phyloP scores from a whole-genome alignment of 64 coral and sea anemone species.

The Pocillopora damicornis region DNA sequence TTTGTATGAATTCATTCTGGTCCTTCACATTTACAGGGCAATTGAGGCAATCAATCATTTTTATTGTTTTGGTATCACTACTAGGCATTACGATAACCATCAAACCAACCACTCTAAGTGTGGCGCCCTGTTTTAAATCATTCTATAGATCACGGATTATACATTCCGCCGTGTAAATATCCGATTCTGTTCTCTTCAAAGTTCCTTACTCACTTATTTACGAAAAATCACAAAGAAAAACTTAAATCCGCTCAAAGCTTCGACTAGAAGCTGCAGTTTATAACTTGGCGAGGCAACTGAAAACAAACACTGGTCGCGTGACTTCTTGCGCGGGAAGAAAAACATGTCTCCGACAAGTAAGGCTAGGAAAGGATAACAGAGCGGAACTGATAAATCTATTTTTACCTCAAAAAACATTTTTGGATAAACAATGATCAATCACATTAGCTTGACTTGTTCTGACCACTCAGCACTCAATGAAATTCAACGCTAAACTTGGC shows the following conservation, averaged over 20 bases:
- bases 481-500: not conserved
- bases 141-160: not conserved
- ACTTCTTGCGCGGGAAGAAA: not conserved
- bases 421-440: slow-evolving; percentile 3
- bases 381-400: not conserved
- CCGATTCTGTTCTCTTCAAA: not conserved
- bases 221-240: not conserved
- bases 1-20: not conserved
- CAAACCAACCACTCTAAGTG: not conserved
- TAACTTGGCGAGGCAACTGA: not conserved
- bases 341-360: not conserved
- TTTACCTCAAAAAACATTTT: not conserved
- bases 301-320: not conserved
- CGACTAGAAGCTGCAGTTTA: not conserved
- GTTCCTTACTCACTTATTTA: not conserved
- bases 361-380: not conserved
- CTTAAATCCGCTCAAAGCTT: not conserved
- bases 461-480: not conserved
- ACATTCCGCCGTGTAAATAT: not conserved
- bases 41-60: not conserved
- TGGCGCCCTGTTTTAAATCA: not conserved
- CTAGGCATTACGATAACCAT: not conserved
- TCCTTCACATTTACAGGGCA: not conserved
- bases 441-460: not conserved
- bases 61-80: not conserved